phyloP scores from a whole-genome alignment of 2,797 vertebrate species.

The Tangara arthus region DNA sequence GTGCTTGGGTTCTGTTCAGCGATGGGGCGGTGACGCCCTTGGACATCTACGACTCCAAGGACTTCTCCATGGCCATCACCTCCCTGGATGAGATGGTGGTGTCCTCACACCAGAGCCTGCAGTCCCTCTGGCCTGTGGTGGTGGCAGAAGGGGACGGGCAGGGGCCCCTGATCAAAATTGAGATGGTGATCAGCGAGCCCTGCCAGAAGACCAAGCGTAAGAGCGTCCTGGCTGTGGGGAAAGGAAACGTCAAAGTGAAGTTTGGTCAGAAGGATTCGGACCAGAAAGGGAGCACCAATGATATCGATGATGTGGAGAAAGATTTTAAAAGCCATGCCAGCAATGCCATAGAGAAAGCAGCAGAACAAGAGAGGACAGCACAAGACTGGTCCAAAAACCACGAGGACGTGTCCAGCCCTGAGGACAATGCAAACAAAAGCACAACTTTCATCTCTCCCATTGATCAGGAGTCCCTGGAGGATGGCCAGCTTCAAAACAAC shows the following conservation, averaged over 20 bases:
- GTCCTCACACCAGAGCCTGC: slow-evolving; percentile 80
- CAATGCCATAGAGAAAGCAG: slow-evolving; percentile 77
- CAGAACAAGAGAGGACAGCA: slow-evolving; percentile 75
- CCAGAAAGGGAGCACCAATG: slow-evolving; percentile 73
- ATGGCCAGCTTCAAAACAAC: slow-evolving; percentile 73
- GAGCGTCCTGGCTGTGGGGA: slow-evolving; percentile 88
- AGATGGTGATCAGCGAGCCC: slow-evolving; percentile 92
- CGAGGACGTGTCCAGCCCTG: slow-evolving; percentile 23
- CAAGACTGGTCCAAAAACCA: slow-evolving; percentile 78
- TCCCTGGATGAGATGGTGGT: slow-evolving; percentile 90
- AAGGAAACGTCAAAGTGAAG: slow-evolving; percentile 86
- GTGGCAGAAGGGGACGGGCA: slow-evolving; percentile 91
- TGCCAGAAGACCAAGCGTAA: slow-evolving; percentile 97
- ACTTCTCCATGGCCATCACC: slow-evolving; percentile 86
- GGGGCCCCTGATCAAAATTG: slow-evolving; percentile 87
- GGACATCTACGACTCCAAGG: slow-evolving; percentile 92
- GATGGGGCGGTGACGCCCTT: slow-evolving; percentile 92
- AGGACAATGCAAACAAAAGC: slow-evolving; percentile 83
- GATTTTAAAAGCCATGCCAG: slow-evolving; percentile 80
- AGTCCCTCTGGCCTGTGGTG: slow-evolving; percentile 84
- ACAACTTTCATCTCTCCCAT: slow-evolving; percentile 80
- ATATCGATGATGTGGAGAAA: slow-evolving; percentile 72
- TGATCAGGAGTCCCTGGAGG: slow-evolving; percentile 75
- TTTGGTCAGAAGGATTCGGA: slow-evolving; percentile 77
- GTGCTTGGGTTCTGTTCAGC: slow-evolving; percentile 93